Percentiles rank a stretch among this genome's conserved stretches.
phyloP scores from a whole-genome alignment of 2,797 vertebrate species.

The Mus caroli region DNA sequence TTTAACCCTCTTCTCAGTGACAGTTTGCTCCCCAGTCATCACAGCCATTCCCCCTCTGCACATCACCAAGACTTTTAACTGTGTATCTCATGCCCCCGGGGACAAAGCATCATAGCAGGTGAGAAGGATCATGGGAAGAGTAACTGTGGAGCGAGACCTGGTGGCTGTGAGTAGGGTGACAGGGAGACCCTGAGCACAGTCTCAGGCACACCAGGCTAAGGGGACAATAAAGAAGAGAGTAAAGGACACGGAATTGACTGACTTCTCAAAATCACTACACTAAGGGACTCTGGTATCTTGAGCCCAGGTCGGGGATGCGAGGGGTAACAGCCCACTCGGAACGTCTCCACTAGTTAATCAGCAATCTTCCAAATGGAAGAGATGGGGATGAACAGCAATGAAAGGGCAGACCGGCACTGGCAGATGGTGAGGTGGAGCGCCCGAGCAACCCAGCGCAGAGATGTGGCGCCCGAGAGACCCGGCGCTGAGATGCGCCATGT shows the following conservation, averaged over 20 bases:
- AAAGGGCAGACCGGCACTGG: not conserved
- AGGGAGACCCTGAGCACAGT: not conserved
- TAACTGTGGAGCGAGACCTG: not conserved
- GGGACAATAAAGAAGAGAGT: not conserved
- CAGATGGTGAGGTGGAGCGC: not conserved
- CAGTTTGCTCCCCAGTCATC: not conserved
- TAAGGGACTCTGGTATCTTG: not conserved
- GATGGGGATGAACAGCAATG: not conserved
- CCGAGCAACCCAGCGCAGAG: not conserved
- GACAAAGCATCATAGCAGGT: not conserved
- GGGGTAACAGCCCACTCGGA: not conserved
- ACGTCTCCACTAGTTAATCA: conserved; percentile 11
- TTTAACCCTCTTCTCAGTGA: not conserved
- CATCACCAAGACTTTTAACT: not conserved
- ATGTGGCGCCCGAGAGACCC: not conserved
- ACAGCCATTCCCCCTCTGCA: not conserved
- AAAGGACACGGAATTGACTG: not conserved
- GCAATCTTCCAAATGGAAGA: conserved; percentile 39
- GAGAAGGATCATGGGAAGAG: not conserved
- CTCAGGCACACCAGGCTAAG: not conserved
- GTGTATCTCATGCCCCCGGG: not conserved
- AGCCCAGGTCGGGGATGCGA: no score
- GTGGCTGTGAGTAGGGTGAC: not conserved
- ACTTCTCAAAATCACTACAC: not conserved
- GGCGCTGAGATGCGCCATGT: not conserved